Percentiles rank a stretch among this genome's conserved stretches.
Conservation (phyloP, 2,113 vertebrate species). For the Strigops habroptila region DNA sequence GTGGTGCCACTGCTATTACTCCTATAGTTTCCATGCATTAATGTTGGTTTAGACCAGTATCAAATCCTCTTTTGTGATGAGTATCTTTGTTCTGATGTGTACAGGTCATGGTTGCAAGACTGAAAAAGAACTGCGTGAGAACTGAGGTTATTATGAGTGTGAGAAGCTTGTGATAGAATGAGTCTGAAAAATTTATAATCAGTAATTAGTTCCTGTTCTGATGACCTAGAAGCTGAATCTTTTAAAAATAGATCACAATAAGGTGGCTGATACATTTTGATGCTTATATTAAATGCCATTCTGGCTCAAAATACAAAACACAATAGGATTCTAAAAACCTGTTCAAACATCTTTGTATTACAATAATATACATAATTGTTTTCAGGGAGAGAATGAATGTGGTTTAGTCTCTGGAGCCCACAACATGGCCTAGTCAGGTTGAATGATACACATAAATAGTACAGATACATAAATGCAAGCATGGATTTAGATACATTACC, state of each 20-base stretch:
- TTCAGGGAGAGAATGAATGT: conserved; percentile 25
- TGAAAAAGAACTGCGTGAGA: background rate
- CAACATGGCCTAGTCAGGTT: conserved; percentile 21
- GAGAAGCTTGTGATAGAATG: conserved; percentile 35
- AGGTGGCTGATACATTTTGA: background rate
- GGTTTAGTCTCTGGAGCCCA: conserved; percentile 32
- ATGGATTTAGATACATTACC: background rate
- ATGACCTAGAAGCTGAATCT: conserved; percentile 38
- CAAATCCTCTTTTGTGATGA: background rate
- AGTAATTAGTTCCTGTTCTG: conserved; percentile 50
- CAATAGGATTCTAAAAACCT: conserved; percentile 39
- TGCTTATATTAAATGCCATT: conserved; percentile 18
- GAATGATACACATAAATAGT: conserved; percentile 6
- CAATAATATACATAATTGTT: conserved; percentile 9
- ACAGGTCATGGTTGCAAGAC: background rate
- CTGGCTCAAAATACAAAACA: conserved; percentile 1
- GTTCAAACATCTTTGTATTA: conserved; percentile 22
- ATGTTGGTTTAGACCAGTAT: background rate
- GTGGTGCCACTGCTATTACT: background rate
- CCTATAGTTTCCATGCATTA: background rate
- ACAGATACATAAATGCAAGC: background rate
- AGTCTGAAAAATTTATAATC: background rate
- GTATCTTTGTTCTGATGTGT: background rate
- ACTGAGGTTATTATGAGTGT: conserved; percentile 37
- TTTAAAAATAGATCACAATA: background rate